Evolutionary conservation across 2,888 invertebrate species (phyloP), one percentile per base, ranked within the genome.

Genomic region (Oligia fasciuncula): DNA sequence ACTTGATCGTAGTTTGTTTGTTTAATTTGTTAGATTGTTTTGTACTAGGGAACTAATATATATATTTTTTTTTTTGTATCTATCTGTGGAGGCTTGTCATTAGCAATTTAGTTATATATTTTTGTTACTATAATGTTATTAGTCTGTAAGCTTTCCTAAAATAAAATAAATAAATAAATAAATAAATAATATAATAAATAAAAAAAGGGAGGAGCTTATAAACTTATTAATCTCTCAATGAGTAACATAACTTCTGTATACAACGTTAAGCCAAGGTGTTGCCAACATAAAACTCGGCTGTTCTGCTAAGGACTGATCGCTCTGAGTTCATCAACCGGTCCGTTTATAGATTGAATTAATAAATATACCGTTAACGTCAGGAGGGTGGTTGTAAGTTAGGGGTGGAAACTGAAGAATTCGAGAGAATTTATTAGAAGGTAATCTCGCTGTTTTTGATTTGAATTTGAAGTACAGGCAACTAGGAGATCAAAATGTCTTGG

Each of bases 321-420:
- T 60, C 46, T 63, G 23, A 54, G 72, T 82, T 83, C 78, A 83
- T 83, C 65, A 78, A 65, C 63, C 77, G 68, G 67, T 51, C 70
- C 63, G 75, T 80, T 83, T 76, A 76, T 86, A 77, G 72, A 76
- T 83, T 79, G 80, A 85, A 86, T 86, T 83, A 85, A 85, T 77
- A 76, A 83, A 83, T 76, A 76, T 78, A 35, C 80, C 65, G 70
- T 80, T 83, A 72, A 77, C 73, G 68, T 79, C 77, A 67, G 54
- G 70, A 68, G 66, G 77, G 65, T 79, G 76, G 69, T 74, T 70
- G 72, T 75, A 65, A 65, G 57, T 63, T 40, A n/a, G 73, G 60
- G 66, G 62, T 14, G 46, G 60, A 35, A 29, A 63, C 43, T 74
- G 60, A 71, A 80, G 63, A 72, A 69, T 67, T 76, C 35, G 23